Evolutionary conservation across 2,797 vertebrate genomes (phyloP), one percentile per base, ranked within the genome.

Genomic region (Rhinatrema bivittatum): DNA sequence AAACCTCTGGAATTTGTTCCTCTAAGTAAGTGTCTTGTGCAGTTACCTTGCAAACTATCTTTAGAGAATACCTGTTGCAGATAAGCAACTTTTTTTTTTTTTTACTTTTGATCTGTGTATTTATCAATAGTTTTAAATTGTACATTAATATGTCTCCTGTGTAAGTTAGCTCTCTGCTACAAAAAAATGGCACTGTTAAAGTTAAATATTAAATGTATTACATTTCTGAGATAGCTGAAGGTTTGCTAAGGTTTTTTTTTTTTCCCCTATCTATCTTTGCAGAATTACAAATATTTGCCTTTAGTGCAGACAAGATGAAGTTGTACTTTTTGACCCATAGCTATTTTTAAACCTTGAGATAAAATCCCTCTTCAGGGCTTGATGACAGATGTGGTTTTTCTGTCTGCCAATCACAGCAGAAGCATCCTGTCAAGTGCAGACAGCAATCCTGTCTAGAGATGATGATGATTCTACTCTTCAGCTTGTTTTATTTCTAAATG

Each of bases 401-500:
- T 50, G 43, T 22, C 60, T 56, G 25, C 32, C 15, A 23, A 17
- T 58, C 39, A 36, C 50, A 55, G 32, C 44, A 52, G 44, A 31
- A 49, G 17, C 38, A 32, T 67, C 49, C 56, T 53, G 53, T 46
- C 56, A 55, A 53, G 14, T 29, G 27, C 41, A 53, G 40, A 28
- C 42, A 47, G 28, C 34, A 46, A 46, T 42, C 32, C 36, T 62
- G 57, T 50, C 18, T 53, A 47, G 48, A 45, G 49, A 51, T 45
- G 33, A 38, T 33, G 37, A 25, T 53, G 32, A 35, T 46, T 43
- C 32, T 55, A 31, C 53, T 45, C 46, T 31, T 53, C 25, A 45
- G 51, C 31, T 40, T 7, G 1, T 50, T 62, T 57, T 42, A 42
- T 42, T 57, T 46, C 36, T 46, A 30, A 59, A 60, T 50, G 57